Conservation (phyloP, 2,113 vertebrate species). For the Lycaon pictus region DNA sequence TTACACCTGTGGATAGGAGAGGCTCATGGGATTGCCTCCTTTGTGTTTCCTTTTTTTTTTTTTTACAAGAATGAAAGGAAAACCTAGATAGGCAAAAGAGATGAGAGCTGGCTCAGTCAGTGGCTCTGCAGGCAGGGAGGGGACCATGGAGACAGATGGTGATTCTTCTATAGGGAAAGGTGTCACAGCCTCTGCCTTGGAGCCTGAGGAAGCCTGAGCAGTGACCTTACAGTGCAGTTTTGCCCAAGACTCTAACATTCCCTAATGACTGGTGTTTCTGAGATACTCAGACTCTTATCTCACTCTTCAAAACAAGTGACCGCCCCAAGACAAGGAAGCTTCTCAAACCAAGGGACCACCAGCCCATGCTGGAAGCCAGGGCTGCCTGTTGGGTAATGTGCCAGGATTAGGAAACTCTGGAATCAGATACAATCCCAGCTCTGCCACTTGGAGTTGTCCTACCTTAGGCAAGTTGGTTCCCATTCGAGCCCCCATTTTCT, state of each 20-base stretch:
- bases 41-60: background rate
- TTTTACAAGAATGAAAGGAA: background rate
- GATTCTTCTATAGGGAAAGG: background rate
- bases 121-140: background rate
- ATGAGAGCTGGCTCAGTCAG: background rate
- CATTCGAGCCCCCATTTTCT: background rate
- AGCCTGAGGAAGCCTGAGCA: background rate
- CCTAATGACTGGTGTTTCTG: background rate
- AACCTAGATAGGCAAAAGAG: background rate
- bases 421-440: background rate
- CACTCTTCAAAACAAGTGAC: background rate
- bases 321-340: background rate
- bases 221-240: too few species aligned
- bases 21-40: background rate
- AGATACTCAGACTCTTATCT: background rate
- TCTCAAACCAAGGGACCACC: background rate
- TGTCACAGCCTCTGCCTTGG: background rate
- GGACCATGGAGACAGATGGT: accelerated
- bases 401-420: background rate
- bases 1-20: background rate
- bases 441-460: background rate
- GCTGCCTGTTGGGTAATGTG: background rate
- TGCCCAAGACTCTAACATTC: background rate
- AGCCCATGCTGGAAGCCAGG: background rate
- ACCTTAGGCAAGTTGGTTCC: background rate